A percentile compares a stretch with the other conserved stretches of the same genome.
Conservation (phyloP, 2,113 vertebrate genomes). For the Tragelaphus imberbis region DNA sequence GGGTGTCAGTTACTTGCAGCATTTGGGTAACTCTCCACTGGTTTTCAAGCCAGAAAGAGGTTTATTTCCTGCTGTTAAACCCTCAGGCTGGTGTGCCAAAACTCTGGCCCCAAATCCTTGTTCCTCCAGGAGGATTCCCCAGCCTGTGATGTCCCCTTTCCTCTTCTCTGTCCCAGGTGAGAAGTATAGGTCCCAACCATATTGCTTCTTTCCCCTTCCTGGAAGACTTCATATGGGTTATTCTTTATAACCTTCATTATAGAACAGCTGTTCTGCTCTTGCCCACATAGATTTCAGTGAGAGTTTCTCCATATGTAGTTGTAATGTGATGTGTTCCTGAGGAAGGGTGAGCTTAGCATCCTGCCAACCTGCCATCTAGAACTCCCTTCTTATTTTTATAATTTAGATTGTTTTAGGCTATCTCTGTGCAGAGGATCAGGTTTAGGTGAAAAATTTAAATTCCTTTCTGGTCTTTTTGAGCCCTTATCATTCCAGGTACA, state of each 20-base stretch:
- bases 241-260: not conserved
- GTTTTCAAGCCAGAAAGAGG: not conserved
- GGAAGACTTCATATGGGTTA: not conserved
- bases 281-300: fast-evolving
- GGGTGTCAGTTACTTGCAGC: not conserved
- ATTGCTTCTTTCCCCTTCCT: not conserved
- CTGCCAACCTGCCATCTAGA: not conserved
- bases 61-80: not conserved
- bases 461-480: not conserved
- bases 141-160: not conserved
- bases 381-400: not conserved
- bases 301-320: not conserved
- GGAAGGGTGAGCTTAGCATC: not conserved
- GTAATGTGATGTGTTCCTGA: not conserved
- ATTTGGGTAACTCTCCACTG: not conserved
- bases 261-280: not conserved
- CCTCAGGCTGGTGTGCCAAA: not conserved
- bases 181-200: not conserved
- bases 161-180: not conserved
- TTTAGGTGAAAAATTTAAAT: not conserved
- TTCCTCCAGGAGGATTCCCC: not conserved
- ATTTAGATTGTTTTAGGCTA: not conserved
- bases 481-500: not conserved
- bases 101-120: not conserved
- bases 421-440: not conserved